These are phyloP conservation scores for Pangasianodon hypophthalmus DNA, from an alignment of 2,113 vertebrate genomes.

Conservation along the genomic window DNA sequence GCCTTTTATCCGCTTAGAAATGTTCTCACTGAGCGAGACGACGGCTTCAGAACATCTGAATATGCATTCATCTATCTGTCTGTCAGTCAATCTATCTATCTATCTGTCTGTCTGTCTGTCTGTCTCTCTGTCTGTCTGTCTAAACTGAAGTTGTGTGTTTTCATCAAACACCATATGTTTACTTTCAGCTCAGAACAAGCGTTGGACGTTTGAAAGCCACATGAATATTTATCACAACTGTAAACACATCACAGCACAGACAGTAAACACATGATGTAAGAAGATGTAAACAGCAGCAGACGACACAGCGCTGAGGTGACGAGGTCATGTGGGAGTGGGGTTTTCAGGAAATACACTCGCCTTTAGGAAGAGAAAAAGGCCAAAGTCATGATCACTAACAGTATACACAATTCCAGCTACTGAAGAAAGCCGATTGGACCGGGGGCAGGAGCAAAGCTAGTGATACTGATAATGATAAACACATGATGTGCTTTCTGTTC, in stretches of 20 bases:
- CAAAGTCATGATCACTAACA: not conserved
- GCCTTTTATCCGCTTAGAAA: not conserved
- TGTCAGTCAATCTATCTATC: not conserved
- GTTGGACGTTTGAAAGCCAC: not conserved
- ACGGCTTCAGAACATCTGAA: not conserved
- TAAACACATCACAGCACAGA: slow-evolving; percentile 3
- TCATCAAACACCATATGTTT: not conserved
- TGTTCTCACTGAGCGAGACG: not conserved
- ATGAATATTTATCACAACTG: not conserved
- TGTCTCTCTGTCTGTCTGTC: not conserved
- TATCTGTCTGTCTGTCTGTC: not conserved
- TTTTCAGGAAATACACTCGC: not conserved
- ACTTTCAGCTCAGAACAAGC: not conserved
- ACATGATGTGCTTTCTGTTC: not conserved
- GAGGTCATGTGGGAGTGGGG: not conserved
- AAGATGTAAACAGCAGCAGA: not conserved
- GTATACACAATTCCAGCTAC: not conserved
- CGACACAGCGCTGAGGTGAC: not conserved
- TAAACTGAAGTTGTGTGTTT: not conserved
- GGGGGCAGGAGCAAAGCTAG: not conserved
- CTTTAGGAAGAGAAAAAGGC: not conserved
- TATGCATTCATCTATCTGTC: not conserved
- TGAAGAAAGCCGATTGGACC: not conserved
- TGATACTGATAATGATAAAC: not conserved
- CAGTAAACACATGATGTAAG: slow-evolving; percentile 4